phyloP scores from a whole-genome alignment of 53 echinoderm and acorn worm species.

The Paracentrotus lividus region DNA sequence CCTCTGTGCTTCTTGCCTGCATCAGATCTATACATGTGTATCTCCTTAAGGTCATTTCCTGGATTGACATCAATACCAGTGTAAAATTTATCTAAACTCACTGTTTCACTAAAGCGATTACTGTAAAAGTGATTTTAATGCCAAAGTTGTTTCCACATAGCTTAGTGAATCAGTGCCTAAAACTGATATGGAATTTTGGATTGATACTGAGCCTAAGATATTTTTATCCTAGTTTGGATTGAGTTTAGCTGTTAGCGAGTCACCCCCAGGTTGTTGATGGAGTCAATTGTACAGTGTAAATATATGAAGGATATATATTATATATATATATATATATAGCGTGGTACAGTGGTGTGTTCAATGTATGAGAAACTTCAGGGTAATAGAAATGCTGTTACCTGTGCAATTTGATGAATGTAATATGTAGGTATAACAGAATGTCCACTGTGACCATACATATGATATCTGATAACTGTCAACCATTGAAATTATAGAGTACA shows the following conservation, averaged over 20 bases:
- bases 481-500: background rate
- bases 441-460: background rate
- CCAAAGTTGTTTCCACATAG: background rate
- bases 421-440: background rate
- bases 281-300: constrained; percentile 20
- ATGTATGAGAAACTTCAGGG: constrained; percentile 24
- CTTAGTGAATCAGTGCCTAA: too few species aligned
- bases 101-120: too few species aligned
- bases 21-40: too few species aligned
- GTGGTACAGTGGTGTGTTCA: constrained; percentile 29
- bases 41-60: too few species aligned
- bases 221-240: too few species aligned
- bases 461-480: background rate
- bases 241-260: too few species aligned
- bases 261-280: background rate
- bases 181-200: too few species aligned
- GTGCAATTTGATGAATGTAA: constrained; percentile 21
- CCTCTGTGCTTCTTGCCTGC: too few species aligned
- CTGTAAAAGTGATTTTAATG: too few species aligned
- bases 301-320: constrained; percentile 34
- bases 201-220: too few species aligned
- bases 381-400: constrained; percentile 28
- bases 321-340: background rate
- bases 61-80: too few species aligned
- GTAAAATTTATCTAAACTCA: too few species aligned